A percentile compares a stretch with the other conserved stretches of the same genome.
Conservation (phyloP, 2,797 vertebrate genomes). For the Syndactyla subalaris region DNA sequence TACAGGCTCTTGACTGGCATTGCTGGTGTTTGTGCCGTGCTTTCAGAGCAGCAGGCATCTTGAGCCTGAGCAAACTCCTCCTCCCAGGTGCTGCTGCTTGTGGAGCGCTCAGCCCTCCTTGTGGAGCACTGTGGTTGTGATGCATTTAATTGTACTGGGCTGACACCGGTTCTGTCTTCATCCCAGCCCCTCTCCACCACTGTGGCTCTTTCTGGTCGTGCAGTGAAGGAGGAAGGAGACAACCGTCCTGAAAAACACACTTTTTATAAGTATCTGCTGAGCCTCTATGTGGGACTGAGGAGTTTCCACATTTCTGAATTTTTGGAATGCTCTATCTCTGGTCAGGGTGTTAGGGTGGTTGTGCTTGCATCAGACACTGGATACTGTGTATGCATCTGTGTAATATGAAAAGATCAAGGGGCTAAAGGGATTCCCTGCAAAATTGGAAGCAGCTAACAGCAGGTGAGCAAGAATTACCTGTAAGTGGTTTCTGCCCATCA, state of each 20-base stretch:
- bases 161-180: background rate
- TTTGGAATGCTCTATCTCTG: background rate
- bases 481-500: background rate
- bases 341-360: background rate
- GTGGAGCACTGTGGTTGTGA: background rate
- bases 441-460: background rate
- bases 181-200: background rate
- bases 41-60: background rate
- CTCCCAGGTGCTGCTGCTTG: background rate
- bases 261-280: background rate
- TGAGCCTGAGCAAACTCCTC: background rate
- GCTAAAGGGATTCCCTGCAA: background rate
- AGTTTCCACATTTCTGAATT: background rate
- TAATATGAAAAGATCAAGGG: background rate
- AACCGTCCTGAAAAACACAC: background rate
- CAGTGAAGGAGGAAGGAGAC: background rate
- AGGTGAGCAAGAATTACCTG: background rate
- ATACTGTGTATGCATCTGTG: background rate
- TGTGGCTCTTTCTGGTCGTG: background rate
- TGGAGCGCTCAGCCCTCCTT: background rate
- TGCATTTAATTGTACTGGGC: background rate
- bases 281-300: background rate
- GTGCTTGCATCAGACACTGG: background rate
- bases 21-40: background rate
- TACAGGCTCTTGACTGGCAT: background rate